Conservation (phyloP, 2,113 vertebrate species). For the Pungitius pungitius region DNA sequence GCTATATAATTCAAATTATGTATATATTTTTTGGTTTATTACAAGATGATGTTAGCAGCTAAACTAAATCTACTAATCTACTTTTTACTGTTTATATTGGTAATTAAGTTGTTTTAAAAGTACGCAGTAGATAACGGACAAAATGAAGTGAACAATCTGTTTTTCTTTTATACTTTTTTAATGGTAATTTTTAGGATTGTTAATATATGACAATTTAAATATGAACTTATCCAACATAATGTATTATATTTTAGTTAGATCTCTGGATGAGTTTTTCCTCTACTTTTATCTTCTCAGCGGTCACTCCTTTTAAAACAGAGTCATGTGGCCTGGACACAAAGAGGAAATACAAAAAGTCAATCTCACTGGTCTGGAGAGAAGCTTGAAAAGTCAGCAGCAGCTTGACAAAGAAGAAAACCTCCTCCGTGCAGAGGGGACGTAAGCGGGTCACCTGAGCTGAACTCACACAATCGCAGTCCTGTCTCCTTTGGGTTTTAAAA, state of each 20-base stretch:
- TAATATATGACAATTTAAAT: background rate
- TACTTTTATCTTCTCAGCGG: background rate
- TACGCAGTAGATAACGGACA: too few species aligned
- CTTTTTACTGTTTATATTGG: too few species aligned
- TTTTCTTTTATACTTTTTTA: background rate
- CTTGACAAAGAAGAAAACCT: background rate
- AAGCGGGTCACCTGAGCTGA: conserved; percentile 28
- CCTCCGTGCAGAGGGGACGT: background rate
- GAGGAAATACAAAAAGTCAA: background rate
- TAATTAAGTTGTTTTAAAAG: background rate
- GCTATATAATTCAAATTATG: too few species aligned
- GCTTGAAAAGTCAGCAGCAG: background rate
- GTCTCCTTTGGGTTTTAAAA: conserved; percentile 1
- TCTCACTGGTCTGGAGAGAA: background rate
- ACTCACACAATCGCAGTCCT: conserved; percentile 33
- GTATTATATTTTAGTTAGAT: too few species aligned
- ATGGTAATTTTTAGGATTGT: background rate
- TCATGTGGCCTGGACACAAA: background rate
- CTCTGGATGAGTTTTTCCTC: background rate
- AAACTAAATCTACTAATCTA: background rate
- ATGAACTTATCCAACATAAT: background rate
- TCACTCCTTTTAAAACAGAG: background rate
- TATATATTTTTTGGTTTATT: too few species aligned
- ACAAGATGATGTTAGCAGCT: background rate
- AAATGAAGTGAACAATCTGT: background rate